Conservation (phyloP, 2,797 vertebrate species). For the Xerus rutilus region DNA sequence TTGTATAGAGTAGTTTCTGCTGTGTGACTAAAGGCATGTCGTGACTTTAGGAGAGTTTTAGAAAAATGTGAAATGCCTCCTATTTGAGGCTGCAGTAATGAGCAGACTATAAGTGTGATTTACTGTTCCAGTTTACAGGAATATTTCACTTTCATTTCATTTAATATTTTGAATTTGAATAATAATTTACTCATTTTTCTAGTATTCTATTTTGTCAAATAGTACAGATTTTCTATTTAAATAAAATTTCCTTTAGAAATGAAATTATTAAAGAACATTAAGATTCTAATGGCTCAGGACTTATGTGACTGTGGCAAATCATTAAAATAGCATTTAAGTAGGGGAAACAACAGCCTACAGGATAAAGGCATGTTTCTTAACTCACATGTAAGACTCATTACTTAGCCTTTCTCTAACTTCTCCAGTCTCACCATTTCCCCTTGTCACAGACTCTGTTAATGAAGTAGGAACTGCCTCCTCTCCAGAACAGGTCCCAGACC, state of each 20-base stretch:
- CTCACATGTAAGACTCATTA: background rate
- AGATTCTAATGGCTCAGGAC: background rate
- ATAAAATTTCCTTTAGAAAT: slow-evolving; percentile 47
- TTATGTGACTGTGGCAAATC: background rate
- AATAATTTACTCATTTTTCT: background rate
- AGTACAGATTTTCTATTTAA: background rate
- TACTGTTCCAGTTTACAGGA: background rate
- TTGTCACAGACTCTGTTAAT: background rate
- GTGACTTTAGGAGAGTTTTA: background rate
- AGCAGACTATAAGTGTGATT: background rate
- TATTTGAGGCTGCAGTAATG: background rate
- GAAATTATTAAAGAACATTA: slow-evolving; percentile 21
- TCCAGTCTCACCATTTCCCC: background rate
- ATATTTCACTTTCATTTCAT: slow-evolving; percentile 1
- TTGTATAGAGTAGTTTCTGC: slow-evolving; percentile 6
- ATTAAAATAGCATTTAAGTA: background rate
- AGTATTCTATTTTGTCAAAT: background rate
- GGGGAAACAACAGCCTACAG: background rate
- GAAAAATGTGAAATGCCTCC: slow-evolving; percentile 14
- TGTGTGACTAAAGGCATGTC: background rate
- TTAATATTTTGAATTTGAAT: slow-evolving; percentile 16
- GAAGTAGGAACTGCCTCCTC: background rate
- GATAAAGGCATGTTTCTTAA: background rate
- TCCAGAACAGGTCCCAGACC: background rate
- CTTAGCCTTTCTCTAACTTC: background rate